Evolutionary conservation across 2,888 invertebrate genomes (phyloP).

Genomic region (Drosophila crucigera): DNA sequence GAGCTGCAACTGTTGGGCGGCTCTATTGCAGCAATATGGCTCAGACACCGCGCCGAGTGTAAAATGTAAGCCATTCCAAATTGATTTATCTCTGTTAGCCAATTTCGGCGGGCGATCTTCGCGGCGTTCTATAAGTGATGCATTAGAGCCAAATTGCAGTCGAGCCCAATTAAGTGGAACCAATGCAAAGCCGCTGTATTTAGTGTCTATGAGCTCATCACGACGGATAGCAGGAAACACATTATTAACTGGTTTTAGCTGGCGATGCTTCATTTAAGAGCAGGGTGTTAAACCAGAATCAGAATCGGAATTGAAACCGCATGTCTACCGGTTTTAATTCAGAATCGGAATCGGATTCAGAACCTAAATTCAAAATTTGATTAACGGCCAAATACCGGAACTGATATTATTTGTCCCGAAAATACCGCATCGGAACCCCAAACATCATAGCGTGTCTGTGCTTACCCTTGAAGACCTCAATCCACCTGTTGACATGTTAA

Average conservation of each 20-base stretch:
- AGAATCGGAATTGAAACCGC: neutral
- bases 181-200: slow-evolving; percentile 5
- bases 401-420: neutral
- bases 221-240: slow-evolving; percentile 50
- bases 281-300: neutral
- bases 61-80: slow-evolving; percentile 21
- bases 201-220: slow-evolving; percentile 34
- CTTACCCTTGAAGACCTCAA: neutral
- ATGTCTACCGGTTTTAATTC: neutral
- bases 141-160: slow-evolving; percentile 40
- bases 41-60: neutral
- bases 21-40: slow-evolving; percentile 31
- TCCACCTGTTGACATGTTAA: neutral
- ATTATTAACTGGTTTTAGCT: slow-evolving; percentile 7
- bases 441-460: neutral
- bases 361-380: neutral
- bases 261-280: slow-evolving; percentile 11
- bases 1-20: slow-evolving; percentile 37
- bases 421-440: neutral
- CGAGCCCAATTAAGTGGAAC: slow-evolving; percentile 21
- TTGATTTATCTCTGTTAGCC: slow-evolving; percentile 40
- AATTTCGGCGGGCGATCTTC: slow-evolving; percentile 32
- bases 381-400: neutral
- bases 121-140: slow-evolving; percentile 45
- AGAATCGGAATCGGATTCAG: neutral